A percentile compares a stretch with the other conserved stretches of the same genome.
phyloP scores from a whole-genome alignment of 2,888 invertebrate species.

The Bugulina stolonifera region DNA sequence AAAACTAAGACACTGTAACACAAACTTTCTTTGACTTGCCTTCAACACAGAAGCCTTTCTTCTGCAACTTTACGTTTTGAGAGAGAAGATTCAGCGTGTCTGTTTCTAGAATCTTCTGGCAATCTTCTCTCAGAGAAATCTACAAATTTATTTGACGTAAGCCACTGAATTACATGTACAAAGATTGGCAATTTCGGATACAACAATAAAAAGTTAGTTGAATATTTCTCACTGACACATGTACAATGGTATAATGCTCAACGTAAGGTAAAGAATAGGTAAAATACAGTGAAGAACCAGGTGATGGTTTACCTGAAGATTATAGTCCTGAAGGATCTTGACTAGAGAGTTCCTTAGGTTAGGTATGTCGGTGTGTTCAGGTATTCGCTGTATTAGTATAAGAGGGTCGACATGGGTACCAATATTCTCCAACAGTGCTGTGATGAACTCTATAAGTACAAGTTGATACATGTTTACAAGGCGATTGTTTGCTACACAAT shows the following conservation, averaged over 20 bases:
- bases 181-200: no score
- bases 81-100: conserved; percentile 84
- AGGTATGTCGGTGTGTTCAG: conserved; percentile 76
- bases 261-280: not conserved
- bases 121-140: conserved; percentile 82
- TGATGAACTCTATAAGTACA: conserved; percentile 60
- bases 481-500: no score
- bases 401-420: conserved; percentile 79
- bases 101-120: conserved; percentile 78
- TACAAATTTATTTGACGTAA: conserved; percentile 40
- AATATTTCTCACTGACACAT: not conserved
- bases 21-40: conserved; percentile 45
- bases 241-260: not conserved
- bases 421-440: conserved; percentile 66
- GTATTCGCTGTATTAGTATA: conserved; percentile 72
- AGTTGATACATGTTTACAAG: not conserved
- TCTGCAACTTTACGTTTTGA: conserved; percentile 70
- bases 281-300: not conserved
- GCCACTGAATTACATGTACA: not conserved
- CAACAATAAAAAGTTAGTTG: no score
- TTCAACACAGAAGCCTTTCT: conserved; percentile 67
- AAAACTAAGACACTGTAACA: not conserved
- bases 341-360: conserved; percentile 82
- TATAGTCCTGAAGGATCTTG: conserved; percentile 91
- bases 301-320: conserved; percentile 64